Evolutionary conservation across 2,888 invertebrate genomes (phyloP).

Genomic region (Dolichopus griseipennis): DNA sequence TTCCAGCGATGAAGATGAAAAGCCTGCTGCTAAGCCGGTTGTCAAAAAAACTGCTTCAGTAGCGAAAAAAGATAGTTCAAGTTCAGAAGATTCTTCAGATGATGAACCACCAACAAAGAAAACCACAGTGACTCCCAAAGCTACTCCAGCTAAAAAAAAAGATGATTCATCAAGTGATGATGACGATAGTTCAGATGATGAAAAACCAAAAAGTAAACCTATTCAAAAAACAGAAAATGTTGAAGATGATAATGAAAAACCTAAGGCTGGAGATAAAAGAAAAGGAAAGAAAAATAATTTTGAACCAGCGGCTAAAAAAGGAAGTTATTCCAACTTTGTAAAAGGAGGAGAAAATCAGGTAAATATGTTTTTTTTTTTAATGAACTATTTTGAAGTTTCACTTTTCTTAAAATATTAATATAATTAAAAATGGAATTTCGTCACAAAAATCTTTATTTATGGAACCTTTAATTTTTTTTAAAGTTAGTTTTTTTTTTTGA

Average conservation of each 20-base stretch:
- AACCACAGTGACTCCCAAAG: neutral
- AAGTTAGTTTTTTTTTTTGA: no score
- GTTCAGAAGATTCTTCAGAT: slow-evolving; percentile 39
- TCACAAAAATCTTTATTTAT: no score
- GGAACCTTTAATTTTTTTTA: no score
- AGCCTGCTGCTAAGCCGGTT: slow-evolving; percentile 21
- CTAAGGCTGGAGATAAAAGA: slow-evolving; percentile 38
- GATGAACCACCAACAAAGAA: slow-evolving; percentile 24
- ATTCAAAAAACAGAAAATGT: slow-evolving; percentile 34
- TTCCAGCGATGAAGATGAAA: slow-evolving; percentile 16
- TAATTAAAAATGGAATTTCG: no score
- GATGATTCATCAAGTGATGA: slow-evolving; percentile 25
- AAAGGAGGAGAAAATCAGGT: slow-evolving; percentile 46
- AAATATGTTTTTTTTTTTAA: neutral
- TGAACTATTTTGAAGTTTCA: no score
- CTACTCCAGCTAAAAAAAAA: neutral
- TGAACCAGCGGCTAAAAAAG: slow-evolving; percentile 44
- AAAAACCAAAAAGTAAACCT: slow-evolving; percentile 15
- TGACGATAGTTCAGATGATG: neutral
- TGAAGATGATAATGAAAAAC: slow-evolving; percentile 31
- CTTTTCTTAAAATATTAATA: no score
- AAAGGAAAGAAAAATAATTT: slow-evolving; percentile 36
- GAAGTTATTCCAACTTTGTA: slow-evolving; percentile 60
- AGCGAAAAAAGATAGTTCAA: slow-evolving; percentile 17
- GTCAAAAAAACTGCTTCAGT: slow-evolving; percentile 24